Evolutionary conservation across 2,797 vertebrate genomes (phyloP).

Genomic region (Typhlichthys subterraneus): DNA sequence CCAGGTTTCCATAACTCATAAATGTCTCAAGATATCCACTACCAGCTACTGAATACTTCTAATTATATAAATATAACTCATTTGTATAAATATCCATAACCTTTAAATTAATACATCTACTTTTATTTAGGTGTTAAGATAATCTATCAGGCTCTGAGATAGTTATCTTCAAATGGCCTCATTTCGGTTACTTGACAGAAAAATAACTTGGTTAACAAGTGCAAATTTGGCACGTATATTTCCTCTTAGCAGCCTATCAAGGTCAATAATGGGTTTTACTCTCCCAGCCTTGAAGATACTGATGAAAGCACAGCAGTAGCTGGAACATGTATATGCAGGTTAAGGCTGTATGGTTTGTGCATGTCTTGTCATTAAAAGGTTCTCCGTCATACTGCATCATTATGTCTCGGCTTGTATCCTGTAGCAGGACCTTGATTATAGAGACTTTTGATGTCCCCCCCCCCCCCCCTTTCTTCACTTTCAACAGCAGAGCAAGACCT

Average conservation of each 20-base stretch:
- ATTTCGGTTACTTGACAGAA: conserved; percentile 14
- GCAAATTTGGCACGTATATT: conserved; percentile 5
- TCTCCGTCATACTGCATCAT: conserved; percentile 32
- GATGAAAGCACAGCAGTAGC: conserved; percentile 47
- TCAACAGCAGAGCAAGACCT: conserved; percentile 24
- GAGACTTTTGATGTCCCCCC: conserved; percentile 56
- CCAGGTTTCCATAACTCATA: no score
- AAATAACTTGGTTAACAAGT: conserved; percentile 11
- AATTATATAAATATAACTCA: no score
- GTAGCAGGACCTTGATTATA: conserved; percentile 51
- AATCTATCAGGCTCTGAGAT: not conserved
- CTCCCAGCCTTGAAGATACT: conserved; percentile 40
- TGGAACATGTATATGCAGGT: conserved; percentile 51
- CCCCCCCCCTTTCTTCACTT: conserved; percentile 26
- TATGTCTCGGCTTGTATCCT: conserved; percentile 34
- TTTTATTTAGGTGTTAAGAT: no score
- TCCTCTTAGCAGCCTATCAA: conserved; percentile 33
- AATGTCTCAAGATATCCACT: no score
- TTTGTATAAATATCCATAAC: no score
- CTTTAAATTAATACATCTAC: no score
- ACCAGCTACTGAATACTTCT: no score
- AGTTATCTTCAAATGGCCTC: conserved; percentile 7
- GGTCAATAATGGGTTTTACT: conserved; percentile 37
- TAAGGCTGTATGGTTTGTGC: conserved; percentile 28
- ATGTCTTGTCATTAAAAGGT: conserved; percentile 50